Base-by-base conservation (phyloP, 2,888 invertebrate genomes). In the Drosophila nr. fundita region DNA sequence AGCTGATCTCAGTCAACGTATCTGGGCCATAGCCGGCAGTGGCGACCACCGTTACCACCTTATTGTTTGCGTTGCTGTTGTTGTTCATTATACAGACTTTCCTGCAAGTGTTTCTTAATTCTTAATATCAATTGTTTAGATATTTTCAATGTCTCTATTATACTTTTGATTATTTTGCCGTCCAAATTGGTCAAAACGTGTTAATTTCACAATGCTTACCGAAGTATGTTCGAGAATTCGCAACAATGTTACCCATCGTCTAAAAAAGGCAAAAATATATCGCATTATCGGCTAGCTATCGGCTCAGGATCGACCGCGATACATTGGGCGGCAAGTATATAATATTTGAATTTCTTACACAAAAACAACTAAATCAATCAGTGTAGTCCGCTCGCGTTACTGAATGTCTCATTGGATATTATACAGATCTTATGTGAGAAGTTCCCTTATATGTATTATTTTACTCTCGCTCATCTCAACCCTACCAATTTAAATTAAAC, bases 21-120 rank as follows among this genome's bases (percentile, higher is more conserved):
- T 99, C 99, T 90, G 98, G 97, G 90, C 99, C 99, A 93, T 97
- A 98, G 92, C 99, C 99, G 91, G 98, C 97, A 90, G 99, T 99
- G 92, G 99, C 99, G 92, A 99, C 97, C 92, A 99, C 99, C 89
- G 99, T 99, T 93, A 98, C 99, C 94, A 99, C 97, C 94, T 97
- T 97, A 93, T 73, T 81, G 67, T 34, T 62, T 10, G 50, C 10
- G 32, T 32, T 32, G 10, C 10, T 10, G 15, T 13, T 60, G 7
- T 75, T 85, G 38, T 8, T 57, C 54, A 54, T 54, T 18, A 2
- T 54, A 27, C 24, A 36, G 11, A 24, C 10, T 21, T 21, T 8
- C 15, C 15, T 18, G 54, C 27, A 18, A 13, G 8, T 40, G 24
- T 32, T 73, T 34, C n/a, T 52, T 13, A 18, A 10, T 24, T 21